These are phyloP conservation scores for Lipophrys pholis DNA, from an alignment of 2,113 vertebrate species.

Conservation along the genomic window DNA sequence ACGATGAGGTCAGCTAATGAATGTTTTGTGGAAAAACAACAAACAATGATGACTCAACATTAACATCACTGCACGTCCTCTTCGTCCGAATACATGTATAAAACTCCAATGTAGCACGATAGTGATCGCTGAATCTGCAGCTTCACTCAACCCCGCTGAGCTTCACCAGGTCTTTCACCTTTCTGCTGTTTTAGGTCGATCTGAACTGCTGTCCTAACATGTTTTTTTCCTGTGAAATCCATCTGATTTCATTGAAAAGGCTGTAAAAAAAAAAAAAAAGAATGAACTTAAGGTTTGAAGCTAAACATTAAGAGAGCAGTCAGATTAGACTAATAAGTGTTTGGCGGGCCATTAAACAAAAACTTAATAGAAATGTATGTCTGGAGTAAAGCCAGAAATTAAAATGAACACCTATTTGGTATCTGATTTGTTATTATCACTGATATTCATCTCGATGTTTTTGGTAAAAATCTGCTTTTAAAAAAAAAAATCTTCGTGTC, in stretches of 20 bases:
- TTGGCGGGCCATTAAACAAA: background rate
- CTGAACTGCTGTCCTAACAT: background rate
- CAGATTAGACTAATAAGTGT: background rate
- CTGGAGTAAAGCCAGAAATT: background rate
- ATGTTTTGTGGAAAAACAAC: constrained; percentile 49
- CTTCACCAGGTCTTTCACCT: background rate
- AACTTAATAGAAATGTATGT: background rate
- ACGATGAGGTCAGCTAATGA: constrained; percentile 57
- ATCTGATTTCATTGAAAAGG: background rate
- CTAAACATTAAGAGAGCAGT: background rate
- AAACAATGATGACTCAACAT: constrained; percentile 8
- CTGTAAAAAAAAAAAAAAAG: background rate
- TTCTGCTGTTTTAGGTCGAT: background rate
- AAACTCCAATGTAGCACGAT: background rate
- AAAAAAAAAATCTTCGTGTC: no score
- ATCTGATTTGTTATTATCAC: background rate
- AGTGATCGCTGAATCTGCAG: background rate
- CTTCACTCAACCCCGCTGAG: background rate
- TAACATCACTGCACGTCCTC: constrained; percentile 3
- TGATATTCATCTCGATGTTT: background rate
- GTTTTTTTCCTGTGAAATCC: background rate
- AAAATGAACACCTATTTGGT: background rate
- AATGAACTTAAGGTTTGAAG: background rate
- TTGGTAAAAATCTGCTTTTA: no score
- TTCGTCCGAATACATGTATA: no score